Evolutionary conservation across 1,140 invertebrate species (phyloP), one percentile per base, ranked within the genome.

Genomic region (Ostrea denselamellosa): DNA sequence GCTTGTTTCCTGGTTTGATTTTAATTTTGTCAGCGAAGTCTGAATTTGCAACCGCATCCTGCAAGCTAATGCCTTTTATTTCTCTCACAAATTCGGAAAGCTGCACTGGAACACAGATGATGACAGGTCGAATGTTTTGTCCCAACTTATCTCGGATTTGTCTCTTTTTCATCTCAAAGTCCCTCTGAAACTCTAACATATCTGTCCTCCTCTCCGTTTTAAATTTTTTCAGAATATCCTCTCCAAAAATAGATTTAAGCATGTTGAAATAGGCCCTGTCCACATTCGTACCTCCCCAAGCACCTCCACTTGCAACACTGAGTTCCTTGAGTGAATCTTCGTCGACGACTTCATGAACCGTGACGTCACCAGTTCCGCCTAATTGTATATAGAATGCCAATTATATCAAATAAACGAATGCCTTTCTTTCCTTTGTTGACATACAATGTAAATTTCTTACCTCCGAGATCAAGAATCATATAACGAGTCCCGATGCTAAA

Each of bases 361-460:
- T 90, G 7, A 89, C 86, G 65, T 90, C 90, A 25, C 89, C 85
- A 9, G 90, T 90, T 19, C 90, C 90, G 52, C 90, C 90, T 90
- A 65, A 17, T 22, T 51, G 34, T 53, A 14, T 53, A 51, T 10
- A 52, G 34, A 53, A 83, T 83, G 9, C 44, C 12, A 51, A 83
- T 0, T 51, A 8, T 83, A 81, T 53, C 34, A 52, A 22, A 83
- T 52, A 53, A 9, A 53, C n/a, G 17, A 17, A 28, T 14, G 8
- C 14, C 28, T 44, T 0, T 52, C 17, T 83, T 52, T 83, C 22
- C 34, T 52, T 17, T 83, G 0, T 51, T 52, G 10, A 17, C 19
- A 52, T 14, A 83, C 12, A 52, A 51, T 83, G 25, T 83, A 34
- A 12, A 19, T 53, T 83, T 56, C 52, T 71, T 87, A 91, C 90